These are phyloP conservation scores for Antechinus flavipes DNA, from an alignment of 2,113 vertebrate species.

Conservation along the genomic window DNA sequence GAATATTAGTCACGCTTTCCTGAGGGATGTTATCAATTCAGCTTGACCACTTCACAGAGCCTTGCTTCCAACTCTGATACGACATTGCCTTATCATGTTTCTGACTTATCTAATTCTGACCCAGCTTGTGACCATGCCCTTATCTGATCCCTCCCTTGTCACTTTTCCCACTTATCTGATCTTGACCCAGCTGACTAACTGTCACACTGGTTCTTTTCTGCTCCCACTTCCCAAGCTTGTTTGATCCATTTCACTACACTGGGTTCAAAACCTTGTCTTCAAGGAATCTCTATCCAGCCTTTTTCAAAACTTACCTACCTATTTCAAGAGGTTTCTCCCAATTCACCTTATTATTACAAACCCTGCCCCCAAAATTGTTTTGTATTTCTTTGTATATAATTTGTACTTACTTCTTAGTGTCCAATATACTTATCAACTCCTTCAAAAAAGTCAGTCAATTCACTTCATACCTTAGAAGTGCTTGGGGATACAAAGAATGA, in stretches of 20 bases:
- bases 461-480: background rate
- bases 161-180: background rate
- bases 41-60: background rate
- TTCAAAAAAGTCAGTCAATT: background rate
- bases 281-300: background rate
- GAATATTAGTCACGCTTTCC: background rate
- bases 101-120: background rate
- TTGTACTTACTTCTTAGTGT: background rate
- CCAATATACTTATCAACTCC: background rate
- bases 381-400: background rate
- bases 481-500: background rate
- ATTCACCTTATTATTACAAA: background rate
- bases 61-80: background rate
- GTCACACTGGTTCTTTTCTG: background rate
- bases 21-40: background rate
- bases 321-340: background rate
- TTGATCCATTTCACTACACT: background rate
- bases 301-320: background rate
- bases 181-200: background rate
- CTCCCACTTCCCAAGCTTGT: background rate
- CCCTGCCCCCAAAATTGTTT: background rate
- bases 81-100: background rate
- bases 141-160: background rate
- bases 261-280: background rate
- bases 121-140: background rate